Evolutionary conservation across 92 coral and sea anemone genomes (phyloP), one percentile per base, ranked within the genome.

Genomic region (Porites lobata): DNA sequence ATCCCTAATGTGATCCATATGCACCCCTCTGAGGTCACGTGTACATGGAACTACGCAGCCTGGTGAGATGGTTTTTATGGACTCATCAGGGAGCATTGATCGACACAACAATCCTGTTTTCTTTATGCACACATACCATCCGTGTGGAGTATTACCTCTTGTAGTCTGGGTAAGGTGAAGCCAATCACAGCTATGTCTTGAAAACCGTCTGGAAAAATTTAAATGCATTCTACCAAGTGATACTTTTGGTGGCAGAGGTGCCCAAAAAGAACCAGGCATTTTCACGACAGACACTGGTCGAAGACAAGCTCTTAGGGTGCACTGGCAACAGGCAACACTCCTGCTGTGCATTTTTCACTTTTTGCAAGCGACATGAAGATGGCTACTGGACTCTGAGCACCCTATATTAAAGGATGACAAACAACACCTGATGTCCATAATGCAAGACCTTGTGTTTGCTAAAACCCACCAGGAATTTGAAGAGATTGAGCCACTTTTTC

Each of bases 211-310:
- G 32, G 32, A 29, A 29, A 17, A 26, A 22, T 29, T 85, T 72
- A 65, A 80, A 50, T 12, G 9, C 8, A 58, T 92, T 22, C 82
- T 92, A 7, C 95, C 92, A 18, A 32, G 51, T 2, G 65, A 84
- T 88, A 90, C 92, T 15, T 92, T 92, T 89, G 90, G 92, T 56
- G 90, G 86, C 26, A 85, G 93, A 86, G 1, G 90, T 88, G 52
- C 79, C 69, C 9, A 52, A 29, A 29, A 29, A 1, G 32, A 29
- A 29, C 32, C 32, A 1, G 32, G 2, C 32, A 29, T 29, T 29
- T 29, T 29, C 32, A 29, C 32, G 3, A 29, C 32, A 29, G 32
- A 78, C 29, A 69, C 89, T 19, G 80, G 21, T 54, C 72, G 85
- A 24, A 53, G 83, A 54, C 67, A 81, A 13, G 88, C 93, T 51